Evolutionary conservation across 92 coral and sea anemone species (phyloP), one percentile per base, ranked within the genome.

Genomic region (Phymanthus crucifer): DNA sequence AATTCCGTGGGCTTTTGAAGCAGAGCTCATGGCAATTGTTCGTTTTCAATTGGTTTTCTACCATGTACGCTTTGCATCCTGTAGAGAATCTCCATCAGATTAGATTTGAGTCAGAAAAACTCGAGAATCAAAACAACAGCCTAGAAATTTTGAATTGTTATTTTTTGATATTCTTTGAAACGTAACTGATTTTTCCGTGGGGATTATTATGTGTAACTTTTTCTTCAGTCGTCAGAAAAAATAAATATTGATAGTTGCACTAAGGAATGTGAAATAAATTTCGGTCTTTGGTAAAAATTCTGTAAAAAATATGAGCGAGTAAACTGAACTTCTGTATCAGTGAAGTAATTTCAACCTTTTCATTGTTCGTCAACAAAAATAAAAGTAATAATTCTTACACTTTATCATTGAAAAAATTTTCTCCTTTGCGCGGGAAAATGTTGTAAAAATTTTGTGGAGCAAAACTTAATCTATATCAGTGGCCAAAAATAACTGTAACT

Each of bases 11-110:
- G 61, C 72, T 46, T 47, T 72, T 74, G 72, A 82, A 58, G n/a
- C 74, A 69, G 38, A 26, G 56, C 81, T 77, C 68, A 50, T 50
- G 56, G 72, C 81, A 77, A 77, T 77, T 77, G 72, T 56, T 64
- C 81, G 37, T 77, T 77, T 57, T 76, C 80, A 35, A 76, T 54
- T 54, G 69, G 78, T 74, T 45, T 33, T 46, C 33, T 45, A 32
- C 46, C 33, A 14, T 35, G 24, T 45, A 38, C 72, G 52, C 68
- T 24, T 3, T 32, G 57, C 50, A 77, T 61, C 81, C 81, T 61
- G 72, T 47, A 64, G 72, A 19, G 81, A 58, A 26, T 64, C 19
- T 38, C 57, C 23, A 71, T 40, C 24, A 71, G 81, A 77, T 77
- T 37, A 77, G 54, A 35, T 37, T 64, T 23, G 46, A 32, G 81